A percentile compares a stretch with the other conserved stretches of the same genome.
These are phyloP conservation scores for Gnatocerus cornutus DNA, from an alignment of 2,888 invertebrate species.

Conservation along the genomic window DNA sequence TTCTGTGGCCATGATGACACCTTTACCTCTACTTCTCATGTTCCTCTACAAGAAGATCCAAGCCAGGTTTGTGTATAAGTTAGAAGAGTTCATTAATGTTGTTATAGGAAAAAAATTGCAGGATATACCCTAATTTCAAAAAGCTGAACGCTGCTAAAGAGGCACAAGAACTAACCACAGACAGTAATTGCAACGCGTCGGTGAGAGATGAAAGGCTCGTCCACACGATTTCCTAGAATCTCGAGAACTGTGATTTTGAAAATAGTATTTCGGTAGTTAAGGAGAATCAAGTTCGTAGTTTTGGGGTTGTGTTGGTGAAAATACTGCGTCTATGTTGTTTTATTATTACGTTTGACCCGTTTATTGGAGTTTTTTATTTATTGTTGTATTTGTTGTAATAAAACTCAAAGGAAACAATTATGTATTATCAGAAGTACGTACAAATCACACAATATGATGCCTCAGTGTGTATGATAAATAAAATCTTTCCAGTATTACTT, in stretches of 20 bases:
- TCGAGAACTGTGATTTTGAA: slow-evolving; percentile 17
- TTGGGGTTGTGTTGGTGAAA: too few relatives aligned
- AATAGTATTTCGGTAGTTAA: neutral
- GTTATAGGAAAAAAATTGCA: slow-evolving; percentile 39
- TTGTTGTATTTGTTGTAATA: slow-evolving; percentile 44
- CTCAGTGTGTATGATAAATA: slow-evolving; percentile 39
- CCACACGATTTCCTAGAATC: slow-evolving; percentile 34
- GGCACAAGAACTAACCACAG: slow-evolving; percentile 23
- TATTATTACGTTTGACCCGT: too few relatives aligned
- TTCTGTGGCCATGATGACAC: slow-evolving; percentile 94
- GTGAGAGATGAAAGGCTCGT: slow-evolving; percentile 23
- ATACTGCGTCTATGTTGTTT: too few relatives aligned
- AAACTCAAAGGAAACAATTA: slow-evolving; percentile 38
- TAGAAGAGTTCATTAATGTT: slow-evolving; percentile 16
- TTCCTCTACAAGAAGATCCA: slow-evolving; percentile 73
- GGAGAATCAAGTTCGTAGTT: too few relatives aligned
- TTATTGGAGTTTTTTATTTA: slow-evolving; percentile 2
- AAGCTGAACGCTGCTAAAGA: slow-evolving; percentile 33
- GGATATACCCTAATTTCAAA: slow-evolving; percentile 45
- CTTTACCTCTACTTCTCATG: slow-evolving; percentile 79
- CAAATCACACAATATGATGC: slow-evolving; percentile 36
- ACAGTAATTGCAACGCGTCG: slow-evolving; percentile 7
- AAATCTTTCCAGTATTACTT: slow-evolving; percentile 37
- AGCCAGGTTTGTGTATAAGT: slow-evolving; percentile 68
- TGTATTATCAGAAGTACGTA: slow-evolving; percentile 50